Evolutionary conservation across 2,888 invertebrate species (phyloP).

Genomic region (Ormyrus rosae): DNA sequence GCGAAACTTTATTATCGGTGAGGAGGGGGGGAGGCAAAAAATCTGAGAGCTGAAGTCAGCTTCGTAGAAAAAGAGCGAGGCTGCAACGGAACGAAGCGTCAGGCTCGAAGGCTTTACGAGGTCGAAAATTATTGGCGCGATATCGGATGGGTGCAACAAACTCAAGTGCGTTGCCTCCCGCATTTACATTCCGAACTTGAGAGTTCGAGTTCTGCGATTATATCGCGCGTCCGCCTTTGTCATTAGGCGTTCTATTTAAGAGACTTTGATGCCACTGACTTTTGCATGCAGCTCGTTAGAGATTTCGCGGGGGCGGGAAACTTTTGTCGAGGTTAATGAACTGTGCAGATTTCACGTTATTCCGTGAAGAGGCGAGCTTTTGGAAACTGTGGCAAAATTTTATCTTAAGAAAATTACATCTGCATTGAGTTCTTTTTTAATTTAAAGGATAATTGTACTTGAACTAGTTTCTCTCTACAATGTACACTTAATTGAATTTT

Average conservation of each 20-base stretch:
- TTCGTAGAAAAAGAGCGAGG: not conserved
- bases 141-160: constrained; percentile 47
- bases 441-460: no score
- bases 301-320: not conserved
- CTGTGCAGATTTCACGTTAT: no score
- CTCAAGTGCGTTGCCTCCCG: not conserved
- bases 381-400: no score
- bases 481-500: no score
- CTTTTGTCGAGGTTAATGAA: no score
- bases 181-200: constrained; percentile 30
- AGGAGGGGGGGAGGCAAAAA: constrained; percentile 8
- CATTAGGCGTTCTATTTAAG: constrained; percentile 11
- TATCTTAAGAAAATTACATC: no score
- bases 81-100: constrained; percentile 14
- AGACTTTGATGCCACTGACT: constrained; percentile 24
- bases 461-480: no score
- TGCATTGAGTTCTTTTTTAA: no score
- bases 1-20: constrained; percentile 28
- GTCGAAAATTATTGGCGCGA: constrained; percentile 52
- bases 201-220: no score
- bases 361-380: no score
- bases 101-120: constrained; percentile 54
- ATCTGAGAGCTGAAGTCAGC: not conserved
- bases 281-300: constrained; percentile 20
- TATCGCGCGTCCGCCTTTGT: constrained; percentile 4